Conservation (phyloP, 2,888 invertebrate species). For the Laothoe populi region DNA sequence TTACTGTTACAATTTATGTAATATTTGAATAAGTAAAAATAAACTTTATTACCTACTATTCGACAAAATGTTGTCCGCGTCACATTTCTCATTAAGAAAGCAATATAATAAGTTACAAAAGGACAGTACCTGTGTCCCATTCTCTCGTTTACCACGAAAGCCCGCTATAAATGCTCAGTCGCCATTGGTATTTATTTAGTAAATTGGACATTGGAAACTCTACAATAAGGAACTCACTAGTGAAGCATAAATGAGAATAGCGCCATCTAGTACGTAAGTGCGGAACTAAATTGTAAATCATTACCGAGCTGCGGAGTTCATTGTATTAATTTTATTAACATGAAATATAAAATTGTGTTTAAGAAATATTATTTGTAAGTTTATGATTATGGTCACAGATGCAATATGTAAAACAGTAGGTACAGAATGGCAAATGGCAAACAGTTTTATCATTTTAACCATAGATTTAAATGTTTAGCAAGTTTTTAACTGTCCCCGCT, state of each 20-base stretch:
- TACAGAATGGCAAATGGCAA: slow-evolving; percentile 4
- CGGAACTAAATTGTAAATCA: not conserved
- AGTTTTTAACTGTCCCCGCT: not conserved
- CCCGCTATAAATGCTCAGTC: not conserved
- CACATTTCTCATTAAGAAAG: not conserved
- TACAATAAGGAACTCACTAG: slow-evolving; percentile 2
- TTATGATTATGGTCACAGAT: slow-evolving; percentile 41
- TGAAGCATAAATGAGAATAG: not conserved
- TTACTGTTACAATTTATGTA: not conserved
- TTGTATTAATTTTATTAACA: not conserved
- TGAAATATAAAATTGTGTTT: slow-evolving; percentile 13
- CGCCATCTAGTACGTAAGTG: slow-evolving; percentile 23
- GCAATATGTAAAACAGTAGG: slow-evolving; percentile 25
- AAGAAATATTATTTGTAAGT: slow-evolving; percentile 15
- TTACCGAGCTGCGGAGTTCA: not conserved
- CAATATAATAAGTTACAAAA: not conserved
- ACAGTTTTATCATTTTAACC: slow-evolving; percentile 1
- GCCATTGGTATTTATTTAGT: not conserved
- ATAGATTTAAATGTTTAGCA: not conserved
- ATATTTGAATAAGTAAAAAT: slow-evolving; percentile 1
- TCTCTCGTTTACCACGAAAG: not conserved
- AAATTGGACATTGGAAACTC: not conserved
- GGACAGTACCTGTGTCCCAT: slow-evolving; percentile 24
- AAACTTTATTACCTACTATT: not conserved
- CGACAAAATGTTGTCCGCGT: slow-evolving; percentile 11